Evolutionary conservation across 2,113 vertebrate species (phyloP).

Genomic region (Halcyon senegalensis): DNA sequence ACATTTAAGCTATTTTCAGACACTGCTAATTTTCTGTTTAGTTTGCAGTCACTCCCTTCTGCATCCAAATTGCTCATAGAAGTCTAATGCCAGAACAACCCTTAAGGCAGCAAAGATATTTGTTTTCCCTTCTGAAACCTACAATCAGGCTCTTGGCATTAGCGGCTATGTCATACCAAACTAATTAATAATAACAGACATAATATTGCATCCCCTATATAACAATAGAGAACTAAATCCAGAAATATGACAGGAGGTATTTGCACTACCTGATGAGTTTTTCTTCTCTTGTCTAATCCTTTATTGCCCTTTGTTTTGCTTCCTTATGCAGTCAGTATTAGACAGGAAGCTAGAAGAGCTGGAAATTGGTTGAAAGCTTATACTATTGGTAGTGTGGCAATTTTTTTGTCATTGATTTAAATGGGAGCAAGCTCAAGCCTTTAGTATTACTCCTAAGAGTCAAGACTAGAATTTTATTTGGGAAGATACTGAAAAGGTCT

Average conservation of each 20-base stretch:
- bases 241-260: not conserved
- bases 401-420: not conserved
- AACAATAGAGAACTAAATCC: conserved; percentile 59
- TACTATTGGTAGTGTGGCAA: not conserved
- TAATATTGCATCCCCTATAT: conserved; percentile 49
- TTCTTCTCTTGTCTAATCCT: not conserved
- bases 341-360: not conserved
- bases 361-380: not conserved
- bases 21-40: conserved; percentile 69
- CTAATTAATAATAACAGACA: conserved; percentile 72
- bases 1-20: conserved; percentile 44
- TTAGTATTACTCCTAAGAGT: not conserved
- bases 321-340: not conserved
- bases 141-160: conserved; percentile 48
- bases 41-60: conserved; percentile 74
- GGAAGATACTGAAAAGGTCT: not conserved
- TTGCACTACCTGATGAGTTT: not conserved
- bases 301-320: not conserved
- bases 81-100: conserved; percentile 69
- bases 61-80: conserved; percentile 75
- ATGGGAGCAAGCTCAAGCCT: not conserved
- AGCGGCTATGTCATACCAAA: conserved; percentile 48
- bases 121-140: conserved; percentile 64
- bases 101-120: conserved; percentile 71
- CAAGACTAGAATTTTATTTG: not conserved